Evolutionary conservation across 2,888 invertebrate genomes (phyloP).

Genomic region (Dinocampus coccinellae): DNA sequence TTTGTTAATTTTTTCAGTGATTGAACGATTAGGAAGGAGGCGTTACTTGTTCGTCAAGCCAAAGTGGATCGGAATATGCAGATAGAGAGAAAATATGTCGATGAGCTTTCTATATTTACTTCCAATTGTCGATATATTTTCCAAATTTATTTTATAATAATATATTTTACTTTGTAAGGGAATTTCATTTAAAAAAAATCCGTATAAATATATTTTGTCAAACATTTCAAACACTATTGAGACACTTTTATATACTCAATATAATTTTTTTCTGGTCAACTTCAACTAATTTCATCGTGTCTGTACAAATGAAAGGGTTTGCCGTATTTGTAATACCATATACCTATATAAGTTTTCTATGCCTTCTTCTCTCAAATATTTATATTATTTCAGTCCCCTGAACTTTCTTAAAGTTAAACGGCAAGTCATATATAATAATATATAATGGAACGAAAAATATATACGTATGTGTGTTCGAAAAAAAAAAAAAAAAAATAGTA

Average conservation of each 20-base stretch:
- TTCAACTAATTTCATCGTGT: conserved; percentile 65
- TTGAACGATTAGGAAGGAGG: conserved; percentile 63
- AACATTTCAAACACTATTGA: conserved; percentile 49
- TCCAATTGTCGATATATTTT: background rate
- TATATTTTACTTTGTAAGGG: background rate
- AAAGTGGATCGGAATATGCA: conserved; percentile 52
- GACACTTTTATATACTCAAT: no score
- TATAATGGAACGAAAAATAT: background rate
- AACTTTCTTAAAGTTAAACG: conserved; percentile 45
- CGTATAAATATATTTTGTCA: conserved; percentile 2
- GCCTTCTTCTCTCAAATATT: conserved; percentile 63
- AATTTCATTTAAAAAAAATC: no score
- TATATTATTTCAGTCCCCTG: conserved; percentile 61
- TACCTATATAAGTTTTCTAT: conserved; percentile 41
- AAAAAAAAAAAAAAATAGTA: background rate
- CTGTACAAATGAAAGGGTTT: conserved; percentile 67
- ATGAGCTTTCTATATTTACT: conserved; percentile 7
- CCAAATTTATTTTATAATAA: background rate
- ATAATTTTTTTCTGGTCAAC: conserved; percentile 49
- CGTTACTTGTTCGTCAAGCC: conserved; percentile 58
- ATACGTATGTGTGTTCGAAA: conserved; percentile 20
- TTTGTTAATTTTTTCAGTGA: conserved; percentile 61
- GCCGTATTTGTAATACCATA: conserved; percentile 51
- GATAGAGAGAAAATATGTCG: conserved; percentile 35
- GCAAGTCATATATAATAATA: background rate